Conservation (phyloP, 2,797 vertebrate genomes). For the Fringilla coelebs region DNA sequence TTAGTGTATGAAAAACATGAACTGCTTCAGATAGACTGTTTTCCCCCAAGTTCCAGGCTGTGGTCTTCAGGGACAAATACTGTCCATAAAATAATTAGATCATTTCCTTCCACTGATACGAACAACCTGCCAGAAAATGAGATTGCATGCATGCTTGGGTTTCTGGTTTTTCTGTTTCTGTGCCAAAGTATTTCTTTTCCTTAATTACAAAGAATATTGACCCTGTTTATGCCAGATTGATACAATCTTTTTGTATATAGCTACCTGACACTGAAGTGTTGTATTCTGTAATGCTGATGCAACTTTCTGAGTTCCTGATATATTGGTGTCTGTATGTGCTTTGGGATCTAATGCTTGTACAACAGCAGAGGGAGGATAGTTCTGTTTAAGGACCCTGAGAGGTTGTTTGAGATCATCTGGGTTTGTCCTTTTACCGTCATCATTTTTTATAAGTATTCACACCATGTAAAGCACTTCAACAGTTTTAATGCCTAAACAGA, state of each 20-base stretch:
- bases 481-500: background rate
- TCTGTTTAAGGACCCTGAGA: background rate
- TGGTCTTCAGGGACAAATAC: conserved; percentile 3
- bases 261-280: background rate
- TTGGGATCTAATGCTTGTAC: background rate
- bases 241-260: background rate
- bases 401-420: background rate
- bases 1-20: background rate
- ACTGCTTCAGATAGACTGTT: background rate
- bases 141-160: background rate
- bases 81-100: conserved; percentile 33
- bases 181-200: background rate
- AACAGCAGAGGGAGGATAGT: background rate
- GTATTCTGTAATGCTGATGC: background rate
- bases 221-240: background rate
- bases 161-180: conserved; percentile 11
- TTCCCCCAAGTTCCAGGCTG: background rate
- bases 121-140: conserved; percentile 26
- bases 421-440: background rate
- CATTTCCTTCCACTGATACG: background rate
- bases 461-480: background rate
- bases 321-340: background rate
- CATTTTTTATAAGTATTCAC: background rate
- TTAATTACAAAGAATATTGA: background rate
- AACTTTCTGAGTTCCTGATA: background rate